These are phyloP conservation scores for Caenorhabditis zanzibari DNA, from an alignment of 2,888 invertebrate genomes.

Conservation along the genomic window DNA sequence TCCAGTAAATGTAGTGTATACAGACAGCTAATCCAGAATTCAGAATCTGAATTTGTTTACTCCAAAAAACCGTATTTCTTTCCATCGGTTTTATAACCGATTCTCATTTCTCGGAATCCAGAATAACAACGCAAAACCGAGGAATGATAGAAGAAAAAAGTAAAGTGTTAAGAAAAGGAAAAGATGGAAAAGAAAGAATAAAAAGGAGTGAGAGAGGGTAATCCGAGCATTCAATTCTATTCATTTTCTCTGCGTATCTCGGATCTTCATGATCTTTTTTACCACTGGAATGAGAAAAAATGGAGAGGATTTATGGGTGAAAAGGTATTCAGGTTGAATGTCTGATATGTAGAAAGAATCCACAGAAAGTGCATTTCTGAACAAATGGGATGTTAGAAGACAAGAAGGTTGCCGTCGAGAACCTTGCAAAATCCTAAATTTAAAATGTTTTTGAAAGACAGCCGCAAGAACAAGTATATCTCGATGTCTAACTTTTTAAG, in stretches of 20 bases:
- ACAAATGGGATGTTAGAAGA: not conserved
- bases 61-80: not conserved
- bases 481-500: too few species aligned
- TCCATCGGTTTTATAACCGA: conserved; percentile 28
- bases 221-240: conserved; percentile 63
- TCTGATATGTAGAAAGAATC: not conserved
- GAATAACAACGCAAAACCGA: conserved; percentile 34
- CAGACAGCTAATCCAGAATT: conserved; percentile 4
- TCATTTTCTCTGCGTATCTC: conserved; percentile 43
- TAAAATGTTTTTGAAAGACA: too few species aligned
- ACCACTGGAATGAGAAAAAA: not conserved
- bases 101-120: conserved; percentile 4
- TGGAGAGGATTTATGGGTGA: conserved; percentile 8
- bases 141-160: conserved; percentile 6
- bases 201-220: conserved; percentile 37
- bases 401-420: not conserved
- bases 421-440: too few species aligned
- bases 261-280: not conserved
- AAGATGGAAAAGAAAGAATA: conserved; percentile 20
- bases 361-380: not conserved
- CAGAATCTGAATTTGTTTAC: not conserved
- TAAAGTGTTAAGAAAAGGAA: conserved; percentile 50
- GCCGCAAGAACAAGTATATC: too few species aligned
- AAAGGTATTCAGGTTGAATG: not conserved
- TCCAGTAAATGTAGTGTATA: not conserved